Percentiles rank a stretch among this genome's conserved stretches.
These are phyloP conservation scores for Merodon equestris DNA, from an alignment of 2,888 invertebrate species.

Conservation along the genomic window DNA sequence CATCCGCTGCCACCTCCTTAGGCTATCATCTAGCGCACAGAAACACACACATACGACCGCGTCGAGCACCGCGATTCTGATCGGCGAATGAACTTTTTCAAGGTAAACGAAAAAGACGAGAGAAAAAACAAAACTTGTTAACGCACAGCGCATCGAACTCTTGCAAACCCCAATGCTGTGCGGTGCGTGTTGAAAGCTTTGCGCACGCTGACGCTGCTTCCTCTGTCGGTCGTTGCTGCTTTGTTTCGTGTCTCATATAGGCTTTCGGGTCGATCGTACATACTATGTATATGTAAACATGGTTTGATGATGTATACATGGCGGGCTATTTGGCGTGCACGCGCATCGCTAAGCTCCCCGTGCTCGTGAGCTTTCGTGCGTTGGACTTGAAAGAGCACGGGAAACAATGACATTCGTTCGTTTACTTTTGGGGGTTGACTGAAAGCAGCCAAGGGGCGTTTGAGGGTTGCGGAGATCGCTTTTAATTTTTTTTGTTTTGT, in stretches of 20 bases:
- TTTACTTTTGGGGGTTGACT: no score
- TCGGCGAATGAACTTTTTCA: slow-evolving; percentile 67
- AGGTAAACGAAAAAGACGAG: slow-evolving; percentile 44
- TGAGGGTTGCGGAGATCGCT: not conserved
- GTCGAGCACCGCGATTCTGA: slow-evolving; percentile 15
- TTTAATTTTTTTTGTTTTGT: slow-evolving; percentile 17
- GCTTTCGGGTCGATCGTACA: no score
- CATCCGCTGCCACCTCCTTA: not conserved
- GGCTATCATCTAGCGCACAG: slow-evolving; percentile 31
- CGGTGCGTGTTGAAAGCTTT: slow-evolving; percentile 61
- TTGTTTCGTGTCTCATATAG: no score
- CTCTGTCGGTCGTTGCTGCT: slow-evolving; percentile 3
- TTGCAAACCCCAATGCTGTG: slow-evolving; percentile 63
- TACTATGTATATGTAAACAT: no score
- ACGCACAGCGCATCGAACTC: slow-evolving; percentile 67
- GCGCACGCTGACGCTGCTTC: slow-evolving; percentile 33
- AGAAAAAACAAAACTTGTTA: slow-evolving; percentile 35
- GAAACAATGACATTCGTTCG: no score
- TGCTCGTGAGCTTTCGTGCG: no score
- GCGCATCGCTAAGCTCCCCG: slow-evolving; percentile 33
- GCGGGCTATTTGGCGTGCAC: slow-evolving; percentile 6
- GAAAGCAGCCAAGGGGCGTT: slow-evolving; percentile 10
- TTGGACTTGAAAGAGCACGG: no score
- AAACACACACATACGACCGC: slow-evolving; percentile 38
- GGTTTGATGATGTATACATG: no score